Conservation (phyloP, 2,888 invertebrate species). For the Calliphora vomitoria region DNA sequence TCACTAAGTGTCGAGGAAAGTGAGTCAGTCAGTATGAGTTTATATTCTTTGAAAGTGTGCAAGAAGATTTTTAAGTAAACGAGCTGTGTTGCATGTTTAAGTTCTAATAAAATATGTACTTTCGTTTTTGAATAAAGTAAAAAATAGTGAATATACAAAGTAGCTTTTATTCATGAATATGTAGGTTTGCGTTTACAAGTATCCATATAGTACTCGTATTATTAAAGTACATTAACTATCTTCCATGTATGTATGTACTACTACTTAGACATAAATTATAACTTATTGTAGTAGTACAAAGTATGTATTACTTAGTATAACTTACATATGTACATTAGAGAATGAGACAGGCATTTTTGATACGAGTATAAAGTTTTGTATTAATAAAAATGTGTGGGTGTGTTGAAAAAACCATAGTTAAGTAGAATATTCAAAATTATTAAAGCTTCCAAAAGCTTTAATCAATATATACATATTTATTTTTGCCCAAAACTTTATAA, state of each 20-base stretch:
- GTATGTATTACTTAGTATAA: too few species aligned
- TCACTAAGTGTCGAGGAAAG: slow-evolving; percentile 4
- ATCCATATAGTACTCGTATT: neutral
- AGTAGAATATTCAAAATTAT: too few species aligned
- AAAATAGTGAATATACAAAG: slow-evolving; percentile 13
- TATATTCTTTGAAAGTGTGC: neutral
- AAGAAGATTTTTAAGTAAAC: slow-evolving; percentile 18
- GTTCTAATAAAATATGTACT: slow-evolving; percentile 22
- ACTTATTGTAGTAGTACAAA: too few species aligned
- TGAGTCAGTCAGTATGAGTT: neutral
- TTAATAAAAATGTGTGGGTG: too few species aligned
- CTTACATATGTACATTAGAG: too few species aligned
- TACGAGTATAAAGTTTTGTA: too few species aligned
- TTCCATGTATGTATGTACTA: neutral
- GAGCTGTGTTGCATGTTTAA: slow-evolving; percentile 28
- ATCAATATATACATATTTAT: too few species aligned
- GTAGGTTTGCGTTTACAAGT: neutral
- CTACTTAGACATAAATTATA: neutral
- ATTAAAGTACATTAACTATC: slow-evolving; percentile 1
- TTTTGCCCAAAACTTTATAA: too few species aligned
- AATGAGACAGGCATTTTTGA: too few species aligned
- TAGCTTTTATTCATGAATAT: slow-evolving; percentile 7
- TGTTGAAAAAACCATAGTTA: too few species aligned
- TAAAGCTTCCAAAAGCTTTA: too few species aligned
- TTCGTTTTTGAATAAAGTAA: neutral